Evolutionary conservation across 1,140 invertebrate genomes (phyloP).

Genomic region (Neodiprion pinetum): DNA sequence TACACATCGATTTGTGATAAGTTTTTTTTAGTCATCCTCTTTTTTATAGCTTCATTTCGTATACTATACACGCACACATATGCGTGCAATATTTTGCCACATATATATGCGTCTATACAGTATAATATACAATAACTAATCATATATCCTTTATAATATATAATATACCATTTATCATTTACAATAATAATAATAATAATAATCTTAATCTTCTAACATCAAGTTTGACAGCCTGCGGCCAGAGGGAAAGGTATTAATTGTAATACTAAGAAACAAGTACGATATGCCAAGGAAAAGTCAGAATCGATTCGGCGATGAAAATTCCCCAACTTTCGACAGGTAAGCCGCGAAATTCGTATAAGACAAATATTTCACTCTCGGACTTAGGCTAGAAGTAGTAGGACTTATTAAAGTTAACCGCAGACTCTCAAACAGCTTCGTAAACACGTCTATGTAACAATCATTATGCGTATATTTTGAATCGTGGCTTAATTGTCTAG

Average conservation of each 20-base stretch:
- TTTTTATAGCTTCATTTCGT: constrained; percentile 21
- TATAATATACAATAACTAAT: background rate
- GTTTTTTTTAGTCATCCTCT: constrained; percentile 24
- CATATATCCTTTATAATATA: background rate
- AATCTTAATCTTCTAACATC: background rate
- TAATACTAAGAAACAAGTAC: no score
- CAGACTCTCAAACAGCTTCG: background rate
- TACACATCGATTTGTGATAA: constrained; percentile 43
- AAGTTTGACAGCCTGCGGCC: background rate
- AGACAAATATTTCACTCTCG: no score
- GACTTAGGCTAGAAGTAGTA: no score
- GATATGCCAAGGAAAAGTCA: no score
- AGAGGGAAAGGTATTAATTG: no score
- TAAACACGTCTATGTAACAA: background rate
- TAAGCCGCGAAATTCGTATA: no score
- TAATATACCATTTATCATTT: background rate
- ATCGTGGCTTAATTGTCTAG: constrained; percentile 4
- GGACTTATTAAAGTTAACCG: background rate
- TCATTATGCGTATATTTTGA: background rate
- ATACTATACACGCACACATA: background rate
- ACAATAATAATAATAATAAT: background rate
- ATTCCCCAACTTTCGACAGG: no score
- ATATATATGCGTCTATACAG: background rate
- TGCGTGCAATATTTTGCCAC: background rate
- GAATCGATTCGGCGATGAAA: no score